These are phyloP conservation scores for Pseudomyrmex gracilis DNA, from an alignment of 1,140 invertebrate species.

Conservation along the genomic window DNA sequence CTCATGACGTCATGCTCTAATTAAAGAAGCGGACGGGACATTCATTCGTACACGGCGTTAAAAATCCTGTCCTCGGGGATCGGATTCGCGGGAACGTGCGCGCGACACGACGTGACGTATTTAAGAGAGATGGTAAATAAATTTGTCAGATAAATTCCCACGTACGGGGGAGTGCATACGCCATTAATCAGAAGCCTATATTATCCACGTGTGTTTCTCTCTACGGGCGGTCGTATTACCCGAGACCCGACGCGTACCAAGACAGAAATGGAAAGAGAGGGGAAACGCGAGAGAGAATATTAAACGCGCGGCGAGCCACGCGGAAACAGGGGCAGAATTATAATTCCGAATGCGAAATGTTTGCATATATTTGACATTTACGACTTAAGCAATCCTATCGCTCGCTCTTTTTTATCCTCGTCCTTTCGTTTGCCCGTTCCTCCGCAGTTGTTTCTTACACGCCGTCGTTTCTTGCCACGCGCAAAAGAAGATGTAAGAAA, in stretches of 20 bases:
- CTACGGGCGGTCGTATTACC: constrained; percentile 8
- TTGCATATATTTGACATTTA: constrained; percentile 80
- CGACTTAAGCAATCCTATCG: constrained; percentile 70
- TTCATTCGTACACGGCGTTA: background rate
- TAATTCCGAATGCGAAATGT: constrained; percentile 74
- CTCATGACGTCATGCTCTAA: background rate
- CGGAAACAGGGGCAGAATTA: constrained; percentile 66
- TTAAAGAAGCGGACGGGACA: background rate
- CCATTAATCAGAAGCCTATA: constrained; percentile 44
- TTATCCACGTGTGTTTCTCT: constrained; percentile 8
- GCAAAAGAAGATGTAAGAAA: constrained; percentile 19
- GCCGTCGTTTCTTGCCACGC: constrained; percentile 44
- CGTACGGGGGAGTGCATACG: background rate
- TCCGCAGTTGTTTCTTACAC: constrained; percentile 49
- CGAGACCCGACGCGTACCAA: background rate
- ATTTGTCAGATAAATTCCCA: constrained; percentile 64
- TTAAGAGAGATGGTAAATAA: constrained; percentile 38
- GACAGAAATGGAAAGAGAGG: background rate
- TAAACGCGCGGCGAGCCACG: constrained; percentile 44
- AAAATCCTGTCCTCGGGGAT: background rate
- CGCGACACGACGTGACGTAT: constrained; percentile 4
- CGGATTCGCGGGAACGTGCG: constrained; percentile 8
- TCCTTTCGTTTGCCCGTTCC: constrained; percentile 59
- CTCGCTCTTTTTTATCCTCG: constrained; percentile 58
- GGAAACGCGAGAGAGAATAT: constrained; percentile 66